Percentiles rank a stretch among this genome's conserved stretches.
Evolutionary conservation across 37 sponge, comb jelly and placozoan genomes (phyloP).

Genomic region (Tethya wilhelma): DNA sequence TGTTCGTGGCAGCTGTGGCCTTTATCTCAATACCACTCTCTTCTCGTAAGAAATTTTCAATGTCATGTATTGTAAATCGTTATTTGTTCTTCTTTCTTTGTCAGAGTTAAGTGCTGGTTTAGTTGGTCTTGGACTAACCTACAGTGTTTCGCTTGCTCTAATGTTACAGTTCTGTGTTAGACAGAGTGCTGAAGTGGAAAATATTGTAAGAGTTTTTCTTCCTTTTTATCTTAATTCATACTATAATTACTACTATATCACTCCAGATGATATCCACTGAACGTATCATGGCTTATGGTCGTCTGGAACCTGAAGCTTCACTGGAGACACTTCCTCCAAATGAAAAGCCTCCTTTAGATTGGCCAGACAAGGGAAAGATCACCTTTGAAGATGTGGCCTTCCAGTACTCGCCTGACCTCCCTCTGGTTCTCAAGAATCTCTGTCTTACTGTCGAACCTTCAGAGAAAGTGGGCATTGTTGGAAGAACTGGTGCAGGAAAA

Average conservation of each 20-base stretch:
- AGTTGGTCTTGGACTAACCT: constrained; percentile 74
- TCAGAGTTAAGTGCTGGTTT: constrained; percentile 51
- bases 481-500: constrained; percentile 96
- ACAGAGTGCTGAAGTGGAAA: constrained; percentile 85
- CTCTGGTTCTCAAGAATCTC: constrained; percentile 66
- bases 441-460: constrained; percentile 39
- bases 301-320: constrained; percentile 54
- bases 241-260: too few relatives aligned
- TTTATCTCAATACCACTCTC: constrained; percentile 63
- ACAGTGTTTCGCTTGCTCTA: constrained; percentile 66
- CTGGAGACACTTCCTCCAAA: constrained; percentile 33
- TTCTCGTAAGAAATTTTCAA: constrained; percentile 25
- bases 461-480: constrained; percentile 92
- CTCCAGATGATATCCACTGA: constrained; percentile 83
- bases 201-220: constrained; percentile 52
- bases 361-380: constrained; percentile 72
- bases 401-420: constrained; percentile 41
- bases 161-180: constrained; percentile 81
- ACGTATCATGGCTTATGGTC: constrained; percentile 68
- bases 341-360: constrained; percentile 49
- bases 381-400: constrained; percentile 44
- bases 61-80: too few relatives aligned
- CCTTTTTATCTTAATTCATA: too few relatives aligned
- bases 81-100: too few relatives aligned
- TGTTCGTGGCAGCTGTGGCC: constrained; percentile 62